phyloP scores from a whole-genome alignment of 2,113 vertebrate species.

The Mustelus asterias region DNA sequence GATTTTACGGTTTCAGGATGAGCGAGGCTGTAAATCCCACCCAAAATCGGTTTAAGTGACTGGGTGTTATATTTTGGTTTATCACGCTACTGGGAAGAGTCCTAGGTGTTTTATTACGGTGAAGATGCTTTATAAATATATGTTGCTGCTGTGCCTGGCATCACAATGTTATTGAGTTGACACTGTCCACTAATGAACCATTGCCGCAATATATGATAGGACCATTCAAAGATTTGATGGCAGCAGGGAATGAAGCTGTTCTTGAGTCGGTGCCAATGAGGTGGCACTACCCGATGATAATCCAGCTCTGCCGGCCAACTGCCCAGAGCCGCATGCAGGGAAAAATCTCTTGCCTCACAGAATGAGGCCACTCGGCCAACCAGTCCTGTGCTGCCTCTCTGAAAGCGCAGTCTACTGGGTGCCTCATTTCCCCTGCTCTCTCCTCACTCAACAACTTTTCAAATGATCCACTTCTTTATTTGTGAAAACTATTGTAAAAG shows the following conservation, averaged over 20 bases:
- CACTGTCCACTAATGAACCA: background rate
- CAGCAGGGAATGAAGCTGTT: too few species aligned
- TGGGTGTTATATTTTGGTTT: background rate
- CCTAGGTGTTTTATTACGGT: background rate
- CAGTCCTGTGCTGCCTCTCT: background rate
- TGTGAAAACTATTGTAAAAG: too few species aligned
- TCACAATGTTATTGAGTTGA: background rate
- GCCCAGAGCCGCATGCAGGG: too few species aligned
- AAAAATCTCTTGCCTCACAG: background rate
- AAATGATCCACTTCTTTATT: background rate
- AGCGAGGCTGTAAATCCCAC: too few species aligned
- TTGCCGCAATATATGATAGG: too few species aligned
- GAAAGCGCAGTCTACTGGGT: background rate
- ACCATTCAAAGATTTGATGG: too few species aligned
- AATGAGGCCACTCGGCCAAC: background rate
- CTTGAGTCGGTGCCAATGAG: background rate
- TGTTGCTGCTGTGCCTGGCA: background rate
- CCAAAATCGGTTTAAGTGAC: background rate
- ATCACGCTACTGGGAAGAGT: background rate
- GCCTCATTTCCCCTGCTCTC: background rate
- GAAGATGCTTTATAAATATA: background rate
- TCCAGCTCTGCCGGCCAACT: background rate
- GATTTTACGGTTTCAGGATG: too few species aligned
- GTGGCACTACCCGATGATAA: background rate
- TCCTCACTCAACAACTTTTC: background rate